Percentiles rank a stretch among this genome's conserved stretches.
These are phyloP conservation scores for Osedax frankpressi DNA, from an alignment of 2,888 invertebrate genomes.

Conservation along the genomic window DNA sequence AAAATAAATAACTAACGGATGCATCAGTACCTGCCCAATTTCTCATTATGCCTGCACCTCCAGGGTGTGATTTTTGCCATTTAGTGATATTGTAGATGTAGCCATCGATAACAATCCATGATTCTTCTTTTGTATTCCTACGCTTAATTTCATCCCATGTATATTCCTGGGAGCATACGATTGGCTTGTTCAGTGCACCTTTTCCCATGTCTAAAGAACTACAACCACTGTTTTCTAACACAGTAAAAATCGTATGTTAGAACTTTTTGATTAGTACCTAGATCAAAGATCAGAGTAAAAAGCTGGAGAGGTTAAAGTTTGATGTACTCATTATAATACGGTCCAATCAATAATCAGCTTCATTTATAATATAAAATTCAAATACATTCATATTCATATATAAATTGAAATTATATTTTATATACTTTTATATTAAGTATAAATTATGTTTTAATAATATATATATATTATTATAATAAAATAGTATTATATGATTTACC, in stretches of 20 bases:
- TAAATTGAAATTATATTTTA: too few relatives aligned
- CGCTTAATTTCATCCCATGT: constrained; percentile 22
- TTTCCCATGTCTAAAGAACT: constrained; percentile 20
- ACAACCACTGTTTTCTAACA: not conserved
- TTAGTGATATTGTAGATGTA: constrained; percentile 25
- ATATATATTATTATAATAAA: too few relatives aligned
- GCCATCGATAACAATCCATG: constrained; percentile 25
- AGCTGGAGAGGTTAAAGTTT: not conserved
- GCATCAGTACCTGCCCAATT: constrained; percentile 25
- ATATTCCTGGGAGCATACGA: constrained; percentile 13
- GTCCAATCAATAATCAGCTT: too few relatives aligned
- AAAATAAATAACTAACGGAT: constrained; percentile 22
- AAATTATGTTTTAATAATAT: too few relatives aligned
- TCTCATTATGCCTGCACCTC: constrained; percentile 24
- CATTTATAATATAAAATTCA: too few relatives aligned
- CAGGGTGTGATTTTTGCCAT: constrained; percentile 23
- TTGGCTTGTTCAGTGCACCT: constrained; percentile 16
- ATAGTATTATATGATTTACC: too few relatives aligned
- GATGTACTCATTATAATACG: not conserved
- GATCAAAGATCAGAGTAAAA: not conserved
- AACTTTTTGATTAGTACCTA: not conserved
- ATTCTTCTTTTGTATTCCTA: constrained; percentile 16
- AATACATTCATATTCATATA: too few relatives aligned
- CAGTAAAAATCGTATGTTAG: not conserved
- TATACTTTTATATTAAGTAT: too few relatives aligned